These are phyloP conservation scores for Danaus melanippus DNA, from an alignment of 1,140 invertebrate species.

Conservation along the genomic window DNA sequence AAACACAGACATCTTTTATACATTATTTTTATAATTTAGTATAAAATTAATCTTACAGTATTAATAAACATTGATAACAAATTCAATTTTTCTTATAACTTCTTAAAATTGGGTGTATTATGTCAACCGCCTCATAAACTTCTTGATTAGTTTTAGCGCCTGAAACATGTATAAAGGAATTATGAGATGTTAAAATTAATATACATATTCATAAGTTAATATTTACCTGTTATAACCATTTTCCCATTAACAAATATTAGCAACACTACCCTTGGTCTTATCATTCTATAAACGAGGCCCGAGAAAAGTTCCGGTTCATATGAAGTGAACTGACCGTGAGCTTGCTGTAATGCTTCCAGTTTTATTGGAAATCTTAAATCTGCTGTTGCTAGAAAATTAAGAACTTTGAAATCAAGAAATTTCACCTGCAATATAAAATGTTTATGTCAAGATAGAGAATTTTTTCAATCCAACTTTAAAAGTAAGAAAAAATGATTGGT, in stretches of 20 bases:
- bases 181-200: slow-evolving; percentile 1
- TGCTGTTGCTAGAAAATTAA: slow-evolving; percentile 99
- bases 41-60: slow-evolving; percentile 1
- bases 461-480: too few relatives aligned
- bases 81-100: slow-evolving; percentile 84
- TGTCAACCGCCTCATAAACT: slow-evolving; percentile 95
- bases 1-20: not conserved
- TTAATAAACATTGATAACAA: slow-evolving; percentile 26
- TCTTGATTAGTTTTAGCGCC: slow-evolving; percentile 94
- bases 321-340: slow-evolving; percentile 96
- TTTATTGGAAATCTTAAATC: slow-evolving; percentile 98
- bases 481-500: too few relatives aligned
- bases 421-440: slow-evolving; percentile 80
- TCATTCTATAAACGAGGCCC: slow-evolving; percentile 97
- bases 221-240: slow-evolving; percentile 91
- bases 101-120: slow-evolving; percentile 97
- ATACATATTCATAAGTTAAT: slow-evolving; percentile 3
- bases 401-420: slow-evolving; percentile 97
- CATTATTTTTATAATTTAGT: slow-evolving; percentile 3
- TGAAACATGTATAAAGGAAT: slow-evolving; percentile 58
- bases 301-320: slow-evolving; percentile 96
- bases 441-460: too few relatives aligned
- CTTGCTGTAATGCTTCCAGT: slow-evolving; percentile 93
- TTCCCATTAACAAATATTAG: slow-evolving; percentile 99
- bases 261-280: slow-evolving; percentile 94